phyloP scores from a whole-genome alignment of 35 echinoderm and acorn worm species.

The Acanthaster planci region DNA sequence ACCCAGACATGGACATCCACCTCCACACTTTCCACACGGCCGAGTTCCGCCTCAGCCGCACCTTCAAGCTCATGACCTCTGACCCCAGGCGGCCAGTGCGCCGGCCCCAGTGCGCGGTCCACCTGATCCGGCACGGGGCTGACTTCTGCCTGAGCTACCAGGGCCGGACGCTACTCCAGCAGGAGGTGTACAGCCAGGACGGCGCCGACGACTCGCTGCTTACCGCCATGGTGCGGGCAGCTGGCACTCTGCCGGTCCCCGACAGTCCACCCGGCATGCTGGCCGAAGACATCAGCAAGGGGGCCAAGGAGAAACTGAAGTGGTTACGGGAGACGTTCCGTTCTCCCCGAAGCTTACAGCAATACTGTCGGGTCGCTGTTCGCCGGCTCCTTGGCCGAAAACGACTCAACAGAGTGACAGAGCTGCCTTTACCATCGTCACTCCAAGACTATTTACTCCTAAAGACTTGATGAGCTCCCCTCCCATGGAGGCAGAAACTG shows the following conservation, averaged over 20 bases:
- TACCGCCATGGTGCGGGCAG: slow-evolving; percentile 39
- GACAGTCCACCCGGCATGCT: slow-evolving; percentile 38
- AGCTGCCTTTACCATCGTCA: slow-evolving; percentile 59
- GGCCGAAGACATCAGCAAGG: neutral
- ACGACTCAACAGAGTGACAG: slow-evolving; percentile 50
- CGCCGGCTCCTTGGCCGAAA: slow-evolving; percentile 32
- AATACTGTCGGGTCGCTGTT: slow-evolving; percentile 51
- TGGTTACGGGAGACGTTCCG: slow-evolving; percentile 54
- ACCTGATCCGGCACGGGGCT: slow-evolving; percentile 75
- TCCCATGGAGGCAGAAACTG: too few relatives aligned
- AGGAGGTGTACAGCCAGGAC: slow-evolving; percentile 72
- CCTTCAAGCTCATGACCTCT: slow-evolving; percentile 53
- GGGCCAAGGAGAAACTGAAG: slow-evolving; percentile 32
- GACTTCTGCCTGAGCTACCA: slow-evolving; percentile 64
- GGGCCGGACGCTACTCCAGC: slow-evolving; percentile 61
- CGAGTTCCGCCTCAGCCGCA: slow-evolving; percentile 53
- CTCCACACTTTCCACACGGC: slow-evolving; percentile 47
- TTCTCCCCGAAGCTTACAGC: slow-evolving; percentile 51
- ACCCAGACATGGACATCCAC: slow-evolving; percentile 35
- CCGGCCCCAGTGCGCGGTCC: slow-evolving; percentile 38
- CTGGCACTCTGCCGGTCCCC: slow-evolving; percentile 35
- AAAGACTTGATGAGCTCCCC: slow-evolving; percentile 53
- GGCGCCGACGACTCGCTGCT: slow-evolving; percentile 55
- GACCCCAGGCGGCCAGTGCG: slow-evolving; percentile 56
- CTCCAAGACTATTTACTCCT: slow-evolving; percentile 77